phyloP scores from a whole-genome alignment of 2,113 vertebrate genomes.

The Laticauda laticaudata region DNA sequence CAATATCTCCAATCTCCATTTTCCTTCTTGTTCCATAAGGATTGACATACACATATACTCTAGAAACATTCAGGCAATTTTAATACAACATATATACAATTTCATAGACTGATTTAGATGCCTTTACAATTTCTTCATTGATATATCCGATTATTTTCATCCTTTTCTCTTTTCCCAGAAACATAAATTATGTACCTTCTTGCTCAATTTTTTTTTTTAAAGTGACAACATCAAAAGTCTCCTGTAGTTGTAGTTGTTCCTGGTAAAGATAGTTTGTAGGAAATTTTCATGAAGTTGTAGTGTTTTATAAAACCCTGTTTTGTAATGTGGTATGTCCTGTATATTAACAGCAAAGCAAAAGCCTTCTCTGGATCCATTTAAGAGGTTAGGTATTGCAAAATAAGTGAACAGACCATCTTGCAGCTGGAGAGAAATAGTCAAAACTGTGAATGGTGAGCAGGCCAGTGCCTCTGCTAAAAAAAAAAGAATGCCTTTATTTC shows the following conservation, averaged over 20 bases:
- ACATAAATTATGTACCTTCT: neutral
- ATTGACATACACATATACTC: neutral
- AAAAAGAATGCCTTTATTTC: no score
- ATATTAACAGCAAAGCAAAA: neutral
- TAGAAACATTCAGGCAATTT: neutral
- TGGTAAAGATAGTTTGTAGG: neutral
- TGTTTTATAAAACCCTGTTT: neutral
- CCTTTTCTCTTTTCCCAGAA: neutral
- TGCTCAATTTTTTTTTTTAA: neutral
- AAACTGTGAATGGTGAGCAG: neutral
- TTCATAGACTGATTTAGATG: neutral
- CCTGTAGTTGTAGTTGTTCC: neutral
- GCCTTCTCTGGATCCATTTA: neutral
- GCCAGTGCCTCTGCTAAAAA: neutral
- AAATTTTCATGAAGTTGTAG: neutral
- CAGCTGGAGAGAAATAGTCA: neutral
- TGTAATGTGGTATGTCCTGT: neutral
- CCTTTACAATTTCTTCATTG: neutral
- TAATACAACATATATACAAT: neutral
- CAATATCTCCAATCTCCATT: neutral
- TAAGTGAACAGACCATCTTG: neutral
- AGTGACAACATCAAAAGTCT: neutral
- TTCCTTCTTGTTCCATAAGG: neutral
- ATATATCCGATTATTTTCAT: neutral
- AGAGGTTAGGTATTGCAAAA: neutral